Conservation (phyloP, 2,797 vertebrate species). For the Vipera latastei region DNA sequence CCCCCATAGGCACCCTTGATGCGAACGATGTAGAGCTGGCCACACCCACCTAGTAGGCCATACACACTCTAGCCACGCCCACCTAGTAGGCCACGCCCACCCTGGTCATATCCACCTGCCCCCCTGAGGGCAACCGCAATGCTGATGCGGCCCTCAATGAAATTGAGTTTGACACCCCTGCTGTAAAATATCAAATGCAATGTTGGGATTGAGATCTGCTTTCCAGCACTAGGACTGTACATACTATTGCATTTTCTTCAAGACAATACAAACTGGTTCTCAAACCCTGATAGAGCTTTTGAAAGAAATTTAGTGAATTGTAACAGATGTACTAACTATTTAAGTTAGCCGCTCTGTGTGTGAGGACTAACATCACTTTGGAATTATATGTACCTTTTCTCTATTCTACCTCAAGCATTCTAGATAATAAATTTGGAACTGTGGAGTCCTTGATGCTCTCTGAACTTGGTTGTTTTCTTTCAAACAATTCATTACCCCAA, state of each 20-base stretch:
- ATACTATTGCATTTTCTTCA: background rate
- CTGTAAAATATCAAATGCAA: background rate
- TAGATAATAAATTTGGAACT: background rate
- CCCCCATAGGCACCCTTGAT: too few species aligned
- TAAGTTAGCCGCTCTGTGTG: background rate
- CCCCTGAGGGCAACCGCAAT: too few species aligned
- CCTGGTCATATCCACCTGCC: too few species aligned
- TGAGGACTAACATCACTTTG: background rate
- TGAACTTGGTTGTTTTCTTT: background rate
- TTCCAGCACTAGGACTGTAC: background rate
- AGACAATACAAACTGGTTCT: background rate
- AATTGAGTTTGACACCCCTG: too few species aligned
- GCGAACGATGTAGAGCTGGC: too few species aligned
- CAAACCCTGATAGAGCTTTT: background rate
- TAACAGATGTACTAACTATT: background rate
- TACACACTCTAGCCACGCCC: too few species aligned
- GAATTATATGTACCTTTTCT: background rate
- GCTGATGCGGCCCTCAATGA: too few species aligned
- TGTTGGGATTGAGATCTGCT: background rate
- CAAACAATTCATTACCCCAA: background rate
- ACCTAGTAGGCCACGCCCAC: too few species aligned
- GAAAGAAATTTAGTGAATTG: background rate
- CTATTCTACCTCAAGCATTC: background rate
- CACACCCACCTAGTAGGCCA: too few species aligned
- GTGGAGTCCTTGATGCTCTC: background rate